Conservation (phyloP, 2,888 invertebrate genomes). For the Pherbina coryleti region DNA sequence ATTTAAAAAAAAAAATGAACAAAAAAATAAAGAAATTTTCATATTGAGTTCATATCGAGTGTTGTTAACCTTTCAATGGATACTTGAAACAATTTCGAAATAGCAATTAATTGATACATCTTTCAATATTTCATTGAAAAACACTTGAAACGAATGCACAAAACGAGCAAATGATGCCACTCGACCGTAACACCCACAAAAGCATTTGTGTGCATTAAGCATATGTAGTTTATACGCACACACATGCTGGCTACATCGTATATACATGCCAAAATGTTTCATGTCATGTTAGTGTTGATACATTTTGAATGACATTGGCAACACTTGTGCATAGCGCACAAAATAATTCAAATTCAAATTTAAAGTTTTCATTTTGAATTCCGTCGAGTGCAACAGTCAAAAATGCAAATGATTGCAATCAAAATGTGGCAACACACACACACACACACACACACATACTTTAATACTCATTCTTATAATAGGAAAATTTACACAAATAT, state of each 20-base stretch:
- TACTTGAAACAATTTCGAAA: conserved; percentile 9
- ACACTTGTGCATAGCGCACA: neutral
- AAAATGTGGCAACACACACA: neutral
- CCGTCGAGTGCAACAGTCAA: neutral
- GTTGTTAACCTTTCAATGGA: conserved; percentile 14
- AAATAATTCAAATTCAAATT: neutral
- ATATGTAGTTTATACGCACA: neutral
- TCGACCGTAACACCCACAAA: conserved; percentile 18
- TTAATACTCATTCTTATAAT: neutral
- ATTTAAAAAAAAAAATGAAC: neutral
- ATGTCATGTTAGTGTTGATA: neutral
- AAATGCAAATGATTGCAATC: neutral
- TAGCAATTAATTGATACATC: neutral
- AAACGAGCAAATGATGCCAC: conserved; percentile 5
- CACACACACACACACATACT: neutral
- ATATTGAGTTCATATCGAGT: neutral
- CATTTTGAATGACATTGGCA: conserved; percentile 3
- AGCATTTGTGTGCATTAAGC: conserved; percentile 1
- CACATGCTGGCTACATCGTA: neutral
- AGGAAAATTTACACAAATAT: neutral
- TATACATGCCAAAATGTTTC: neutral
- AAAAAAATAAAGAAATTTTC: too few relatives aligned
- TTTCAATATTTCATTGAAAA: neutral
- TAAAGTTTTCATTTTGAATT: neutral
- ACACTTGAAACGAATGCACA: neutral